Percentiles rank a stretch among this genome's conserved stretches.
These are phyloP conservation scores for Formica selysi DNA, from an alignment of 1,140 invertebrate genomes.

Conservation along the genomic window DNA sequence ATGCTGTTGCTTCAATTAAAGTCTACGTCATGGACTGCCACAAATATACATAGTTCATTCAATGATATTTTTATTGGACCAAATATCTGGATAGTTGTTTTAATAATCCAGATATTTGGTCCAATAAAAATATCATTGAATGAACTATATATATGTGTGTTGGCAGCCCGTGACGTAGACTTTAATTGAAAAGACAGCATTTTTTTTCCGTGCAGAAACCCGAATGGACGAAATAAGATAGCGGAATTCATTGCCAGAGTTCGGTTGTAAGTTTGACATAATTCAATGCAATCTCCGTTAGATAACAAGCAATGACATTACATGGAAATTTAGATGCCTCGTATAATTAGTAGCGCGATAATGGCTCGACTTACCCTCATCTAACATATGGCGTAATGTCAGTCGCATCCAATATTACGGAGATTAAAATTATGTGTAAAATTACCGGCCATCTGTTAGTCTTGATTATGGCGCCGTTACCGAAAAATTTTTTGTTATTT, in stretches of 20 bases:
- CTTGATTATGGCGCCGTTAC: neutral
- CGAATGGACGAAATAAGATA: neutral
- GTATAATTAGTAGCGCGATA: conserved; percentile 35
- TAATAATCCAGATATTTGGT: no score
- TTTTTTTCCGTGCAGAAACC: neutral
- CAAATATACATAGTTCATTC: no score
- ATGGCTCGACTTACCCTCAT: conserved; percentile 20
- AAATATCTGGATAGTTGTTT: no score
- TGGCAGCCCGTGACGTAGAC: no score
- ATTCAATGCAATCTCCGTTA: conserved; percentile 33
- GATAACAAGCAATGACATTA: conserved; percentile 30
- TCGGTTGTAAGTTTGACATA: conserved; percentile 35
- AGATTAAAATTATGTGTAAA: conserved; percentile 45
- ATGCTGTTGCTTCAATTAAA: no score
- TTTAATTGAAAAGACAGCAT: no score
- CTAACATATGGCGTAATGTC: no score
- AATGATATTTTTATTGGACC: no score
- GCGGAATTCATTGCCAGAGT: neutral
- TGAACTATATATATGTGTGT: no score
- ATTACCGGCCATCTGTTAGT: neutral
- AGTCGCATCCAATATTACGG: conserved; percentile 1
- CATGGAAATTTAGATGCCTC: conserved; percentile 29
- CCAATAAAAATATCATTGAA: no score
- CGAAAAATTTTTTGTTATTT: neutral
- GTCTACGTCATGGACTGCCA: no score